Base-by-base conservation (phyloP, 2,113 vertebrate genomes). In the Erythrocercus mccallii region DNA sequence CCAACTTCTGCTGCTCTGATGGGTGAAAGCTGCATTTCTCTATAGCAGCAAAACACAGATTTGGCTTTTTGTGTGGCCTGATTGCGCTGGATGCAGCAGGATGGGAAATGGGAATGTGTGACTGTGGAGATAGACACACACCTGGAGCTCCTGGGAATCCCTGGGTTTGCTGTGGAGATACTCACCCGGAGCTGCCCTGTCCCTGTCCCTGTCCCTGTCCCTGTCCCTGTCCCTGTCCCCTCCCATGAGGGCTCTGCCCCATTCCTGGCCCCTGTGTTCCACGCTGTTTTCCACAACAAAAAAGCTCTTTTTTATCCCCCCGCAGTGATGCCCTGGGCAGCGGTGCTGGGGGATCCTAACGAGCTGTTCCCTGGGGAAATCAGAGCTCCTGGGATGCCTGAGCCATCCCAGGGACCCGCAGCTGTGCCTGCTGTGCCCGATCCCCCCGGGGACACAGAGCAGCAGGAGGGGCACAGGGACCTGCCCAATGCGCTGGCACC, bases 401-500 rank as follows among this genome's bases (percentile, higher is more conserved):
- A 13, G 11, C 50, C n/a, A n/a, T 40, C 72, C 37, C 5, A 53
- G 50, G 25, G 35, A 21, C n/a, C 51, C 27, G 5, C 3, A 13
- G 38, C 38, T 3, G 0, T 7, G 6, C 16, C 33, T 1, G 1
- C 42, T 14, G 6, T 0, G 0, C 12, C 12, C 5, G 2, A 33
- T 5, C 51, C 70, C 70, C 37, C 4, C 2, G 0, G 1, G 18
- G 20, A 4, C 31, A 18, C 0, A 0, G 37, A 54, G 25, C 66
- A 10, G 42, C 31, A 51, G n/a, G 14, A 38, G 48, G 42, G 25
- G 30, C 82, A 33, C 38, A 9, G 40, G 5, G 2, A 64, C 28
- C 30, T 8, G 2, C 61, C 61, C 45, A 6, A 56, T 7, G 2
- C 0, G 3, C 50, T 37, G 56, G 51, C 3, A 1, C 0, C 0